Base-by-base conservation (phyloP, 2,113 vertebrate species). In the Balaenoptera acutorostrata region DNA sequence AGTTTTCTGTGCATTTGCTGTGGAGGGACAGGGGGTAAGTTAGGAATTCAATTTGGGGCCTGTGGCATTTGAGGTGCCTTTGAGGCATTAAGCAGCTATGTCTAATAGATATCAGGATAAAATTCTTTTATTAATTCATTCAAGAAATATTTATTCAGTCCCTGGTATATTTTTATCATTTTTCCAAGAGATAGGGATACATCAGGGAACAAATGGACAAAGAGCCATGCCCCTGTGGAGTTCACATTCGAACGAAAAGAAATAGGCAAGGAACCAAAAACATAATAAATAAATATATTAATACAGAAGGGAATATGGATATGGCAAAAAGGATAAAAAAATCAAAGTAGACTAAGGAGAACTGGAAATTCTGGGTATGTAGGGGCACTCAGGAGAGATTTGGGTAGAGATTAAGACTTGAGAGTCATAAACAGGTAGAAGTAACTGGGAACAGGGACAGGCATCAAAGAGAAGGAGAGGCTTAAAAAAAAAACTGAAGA, bases 61-160 rank as follows among this genome's bases (percentile, higher is more conserved):
- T 46, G n/a, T 6, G 2, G 6, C 10, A 31, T 81, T 33, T 49
- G n/a, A 90, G 20, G 44, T 49, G 6, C 11, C 72, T 69, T 80
- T 78, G 49, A 80, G 49, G 83, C 63, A 59, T 61, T 63, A 61
- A 87, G 63, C 31, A 93, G 39, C 25, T 39, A 31, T 84, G 17
- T 52, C 74, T 46, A 84, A 27, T 21, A 68, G 29, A 20, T n/a
- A 89, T 59, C 4, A 88, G 44, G 9, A 74, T 49, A 92, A 3
- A 92, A 36, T 14, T 46, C 74, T 78, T 94, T 63, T 11, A 69
- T 36, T 85, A 72, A 85, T 91, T 92, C 31, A 69, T 36, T 93
- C 25, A 52, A n/a, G 55, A 63, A 80, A 57, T 71, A 85, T 55
- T 31, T 63, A 59, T 31, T 64, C 11, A 57, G 18, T 12, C 66